Conservation (phyloP, 2,888 invertebrate genomes). For the Odontocolon sp. region DNA sequence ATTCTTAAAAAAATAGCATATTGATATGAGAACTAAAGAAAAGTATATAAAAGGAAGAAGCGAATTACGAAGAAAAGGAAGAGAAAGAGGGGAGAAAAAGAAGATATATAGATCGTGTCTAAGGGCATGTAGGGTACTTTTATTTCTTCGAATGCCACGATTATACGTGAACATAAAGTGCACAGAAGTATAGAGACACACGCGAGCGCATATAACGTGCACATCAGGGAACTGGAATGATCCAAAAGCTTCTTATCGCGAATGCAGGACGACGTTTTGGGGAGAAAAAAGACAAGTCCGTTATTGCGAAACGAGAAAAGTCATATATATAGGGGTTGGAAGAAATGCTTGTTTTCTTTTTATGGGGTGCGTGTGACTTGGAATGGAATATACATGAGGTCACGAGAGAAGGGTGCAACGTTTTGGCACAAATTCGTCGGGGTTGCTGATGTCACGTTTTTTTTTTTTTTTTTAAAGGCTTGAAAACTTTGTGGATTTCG, state of each 20-base stretch:
- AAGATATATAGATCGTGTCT: constrained; percentile 12
- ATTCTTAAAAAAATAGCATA: too few relatives aligned
- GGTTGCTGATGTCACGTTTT: not conserved
- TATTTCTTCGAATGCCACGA: constrained; percentile 19
- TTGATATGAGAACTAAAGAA: too few relatives aligned
- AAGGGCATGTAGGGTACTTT: constrained; percentile 2
- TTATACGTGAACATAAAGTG: constrained; percentile 9
- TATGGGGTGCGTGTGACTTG: constrained; percentile 71
- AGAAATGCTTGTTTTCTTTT: constrained; percentile 69
- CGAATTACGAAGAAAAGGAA: not conserved
- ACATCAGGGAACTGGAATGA: constrained; percentile 34
- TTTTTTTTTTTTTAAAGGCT: not conserved
- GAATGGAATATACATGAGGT: constrained; percentile 77
- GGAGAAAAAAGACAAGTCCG: constrained; percentile 50
- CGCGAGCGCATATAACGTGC: constrained; percentile 1
- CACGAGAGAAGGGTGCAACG: constrained; percentile 52
- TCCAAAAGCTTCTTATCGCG: constrained; percentile 23
- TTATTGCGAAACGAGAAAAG: constrained; percentile 59
- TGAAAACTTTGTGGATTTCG: not conserved
- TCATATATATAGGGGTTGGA: constrained; percentile 61
- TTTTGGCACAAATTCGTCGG: not conserved
- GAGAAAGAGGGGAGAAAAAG: not conserved
- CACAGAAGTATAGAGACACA: constrained; percentile 15
- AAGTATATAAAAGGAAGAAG: too few relatives aligned
- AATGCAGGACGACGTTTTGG: constrained; percentile 12